Evolutionary conservation across 2,888 invertebrate genomes (phyloP).

Genomic region (Tortricodes alternella): DNA sequence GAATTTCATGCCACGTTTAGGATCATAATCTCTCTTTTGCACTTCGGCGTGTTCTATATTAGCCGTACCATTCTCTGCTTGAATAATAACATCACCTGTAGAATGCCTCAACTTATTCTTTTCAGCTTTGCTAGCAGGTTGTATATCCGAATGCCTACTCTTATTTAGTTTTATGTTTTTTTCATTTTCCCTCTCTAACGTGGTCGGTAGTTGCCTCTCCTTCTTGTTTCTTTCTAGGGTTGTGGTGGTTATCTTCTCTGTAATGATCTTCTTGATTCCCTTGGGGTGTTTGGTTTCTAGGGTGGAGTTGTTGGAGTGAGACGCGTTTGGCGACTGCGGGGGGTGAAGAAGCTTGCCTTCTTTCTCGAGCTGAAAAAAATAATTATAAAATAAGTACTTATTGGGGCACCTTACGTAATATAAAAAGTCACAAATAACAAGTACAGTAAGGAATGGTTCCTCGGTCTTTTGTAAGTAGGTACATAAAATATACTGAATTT

Average conservation of each 20-base stretch:
- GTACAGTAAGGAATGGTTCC: too few relatives aligned
- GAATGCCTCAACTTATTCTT: constrained; percentile 68
- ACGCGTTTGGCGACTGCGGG: constrained; percentile 70
- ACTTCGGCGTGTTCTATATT: constrained; percentile 74
- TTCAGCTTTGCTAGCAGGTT: constrained; percentile 64
- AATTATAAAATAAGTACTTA: constrained; percentile 15
- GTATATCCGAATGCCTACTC: constrained; percentile 61
- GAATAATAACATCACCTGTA: constrained; percentile 67
- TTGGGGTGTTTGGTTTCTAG: constrained; percentile 75
- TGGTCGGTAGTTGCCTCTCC: constrained; percentile 66
- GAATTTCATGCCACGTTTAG: constrained; percentile 84
- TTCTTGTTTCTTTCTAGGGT: constrained; percentile 76
- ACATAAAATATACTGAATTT: too few relatives aligned
- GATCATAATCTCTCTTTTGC: constrained; percentile 82
- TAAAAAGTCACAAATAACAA: too few relatives aligned
- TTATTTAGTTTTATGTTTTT: constrained; percentile 73
- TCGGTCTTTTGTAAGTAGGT: too few relatives aligned
- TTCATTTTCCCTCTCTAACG: constrained; percentile 76
- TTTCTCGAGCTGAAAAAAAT: constrained; percentile 75
- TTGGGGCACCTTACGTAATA: too few relatives aligned
- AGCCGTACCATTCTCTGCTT: constrained; percentile 66
- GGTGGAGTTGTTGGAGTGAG: constrained; percentile 76
- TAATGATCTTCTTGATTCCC: constrained; percentile 77
- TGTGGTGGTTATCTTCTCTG: constrained; percentile 74
- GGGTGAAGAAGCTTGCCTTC: constrained; percentile 73